A percentile compares a stretch with the other conserved stretches of the same genome.
These are phyloP conservation scores for Ovis canadensis DNA, from an alignment of 2,113 vertebrate genomes.

Conservation along the genomic window DNA sequence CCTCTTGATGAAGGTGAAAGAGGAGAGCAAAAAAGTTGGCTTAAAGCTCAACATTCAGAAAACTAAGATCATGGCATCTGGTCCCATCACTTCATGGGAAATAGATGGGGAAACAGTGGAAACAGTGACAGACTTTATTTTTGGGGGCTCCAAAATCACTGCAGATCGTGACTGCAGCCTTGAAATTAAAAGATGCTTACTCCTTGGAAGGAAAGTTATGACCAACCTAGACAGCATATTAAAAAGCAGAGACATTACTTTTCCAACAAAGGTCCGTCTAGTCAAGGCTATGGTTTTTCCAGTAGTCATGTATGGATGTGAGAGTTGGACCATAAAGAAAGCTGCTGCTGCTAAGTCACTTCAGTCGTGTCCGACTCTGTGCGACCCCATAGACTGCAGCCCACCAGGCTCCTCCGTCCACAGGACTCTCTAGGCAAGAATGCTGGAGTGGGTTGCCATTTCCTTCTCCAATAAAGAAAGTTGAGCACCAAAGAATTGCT, in stretches of 20 bases:
- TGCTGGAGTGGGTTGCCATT: not conserved
- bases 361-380: not conserved
- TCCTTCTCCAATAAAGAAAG: not conserved
- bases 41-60: not conserved
- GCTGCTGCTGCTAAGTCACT: not conserved
- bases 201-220: not conserved
- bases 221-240: not conserved
- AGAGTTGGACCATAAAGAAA: not conserved
- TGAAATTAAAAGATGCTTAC: not conserved
- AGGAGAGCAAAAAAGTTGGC: not conserved
- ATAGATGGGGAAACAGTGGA: not conserved
- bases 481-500: not conserved
- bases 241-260: not conserved
- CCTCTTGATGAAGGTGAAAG: not conserved
- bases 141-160: not conserved
- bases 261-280: not conserved
- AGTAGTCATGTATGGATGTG: not conserved
- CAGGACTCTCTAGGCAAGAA: not conserved
- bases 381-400: not conserved
- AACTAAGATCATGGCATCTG: not conserved
- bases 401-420: fast-evolving
- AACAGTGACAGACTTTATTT: not conserved
- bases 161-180: not conserved
- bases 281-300: not conserved
- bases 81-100: not conserved